A percentile compares a stretch with the other conserved stretches of the same genome.
Evolutionary conservation across 2,888 invertebrate species (phyloP).

Genomic region (Bombylius major): DNA sequence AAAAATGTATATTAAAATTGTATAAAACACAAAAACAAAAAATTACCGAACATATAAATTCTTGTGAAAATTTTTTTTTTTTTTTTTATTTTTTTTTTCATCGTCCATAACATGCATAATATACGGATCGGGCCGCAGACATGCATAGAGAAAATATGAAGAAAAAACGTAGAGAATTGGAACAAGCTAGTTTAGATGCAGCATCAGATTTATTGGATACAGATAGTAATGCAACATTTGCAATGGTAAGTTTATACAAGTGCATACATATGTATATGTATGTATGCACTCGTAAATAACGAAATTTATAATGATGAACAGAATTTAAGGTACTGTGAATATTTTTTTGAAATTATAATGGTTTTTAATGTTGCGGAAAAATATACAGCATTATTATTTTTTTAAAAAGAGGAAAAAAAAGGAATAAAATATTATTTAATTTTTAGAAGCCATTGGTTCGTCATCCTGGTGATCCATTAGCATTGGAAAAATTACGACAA

Average conservation of each 20-base stretch:
- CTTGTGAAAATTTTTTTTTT: conserved; percentile 31
- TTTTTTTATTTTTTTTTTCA: conserved; percentile 1
- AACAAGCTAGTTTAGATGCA: conserved; percentile 75
- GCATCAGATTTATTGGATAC: conserved; percentile 75
- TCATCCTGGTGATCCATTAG: conserved; percentile 63
- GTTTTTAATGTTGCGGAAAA: neutral
- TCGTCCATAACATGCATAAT: conserved; percentile 48
- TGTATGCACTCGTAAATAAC: too few species aligned
- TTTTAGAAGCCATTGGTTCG: conserved; percentile 76
- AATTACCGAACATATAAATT: conserved; percentile 35
- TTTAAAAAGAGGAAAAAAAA: neutral
- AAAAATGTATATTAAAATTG: too few species aligned
- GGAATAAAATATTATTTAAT: neutral
- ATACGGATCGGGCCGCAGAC: conserved; percentile 49
- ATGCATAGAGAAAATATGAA: conserved; percentile 78
- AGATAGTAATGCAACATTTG: conserved; percentile 80
- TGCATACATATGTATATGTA: too few species aligned
- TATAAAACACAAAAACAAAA: too few species aligned
- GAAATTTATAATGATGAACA: neutral
- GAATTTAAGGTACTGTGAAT: neutral
- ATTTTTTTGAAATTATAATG: neutral
- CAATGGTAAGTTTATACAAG: conserved; percentile 60
- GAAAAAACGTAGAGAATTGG: conserved; percentile 75
- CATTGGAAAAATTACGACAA: conserved; percentile 71
- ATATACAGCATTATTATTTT: conserved; percentile 14